phyloP scores from a whole-genome alignment of 2,888 invertebrate species.

The Cyrtodaria siliqua region DNA sequence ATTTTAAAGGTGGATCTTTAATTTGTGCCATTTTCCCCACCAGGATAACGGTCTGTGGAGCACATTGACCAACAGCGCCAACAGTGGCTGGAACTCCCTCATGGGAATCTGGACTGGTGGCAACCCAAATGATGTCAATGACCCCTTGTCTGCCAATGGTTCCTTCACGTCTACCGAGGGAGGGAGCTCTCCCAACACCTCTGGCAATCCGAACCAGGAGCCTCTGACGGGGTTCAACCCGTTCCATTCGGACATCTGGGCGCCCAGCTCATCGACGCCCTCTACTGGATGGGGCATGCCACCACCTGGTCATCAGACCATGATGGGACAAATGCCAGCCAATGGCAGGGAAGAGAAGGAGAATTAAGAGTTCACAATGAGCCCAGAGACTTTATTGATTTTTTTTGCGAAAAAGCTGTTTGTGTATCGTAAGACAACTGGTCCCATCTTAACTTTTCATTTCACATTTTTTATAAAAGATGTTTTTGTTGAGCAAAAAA shows the following conservation, averaged over 20 bases:
- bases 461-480: conserved; percentile 7
- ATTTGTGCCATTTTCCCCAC: not conserved
- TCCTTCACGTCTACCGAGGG: conserved; percentile 19
- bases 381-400: not conserved
- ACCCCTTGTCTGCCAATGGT: conserved; percentile 43
- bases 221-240: conserved; percentile 75
- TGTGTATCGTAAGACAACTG: conserved; percentile 40
- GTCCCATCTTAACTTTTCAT: conserved; percentile 28
- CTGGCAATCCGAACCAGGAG: conserved; percentile 44
- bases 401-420: not conserved
- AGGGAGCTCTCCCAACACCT: conserved; percentile 22
- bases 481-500: not conserved
- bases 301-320: conserved; percentile 14
- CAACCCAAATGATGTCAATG: conserved; percentile 25
- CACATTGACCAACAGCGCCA: conserved; percentile 78
- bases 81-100: conserved; percentile 78
- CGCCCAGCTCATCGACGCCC: conserved; percentile 70
- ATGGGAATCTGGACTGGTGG: conserved; percentile 76
- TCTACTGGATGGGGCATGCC: conserved; percentile 64
- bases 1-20: no score
- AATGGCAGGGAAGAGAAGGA: no score
- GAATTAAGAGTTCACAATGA: no score
- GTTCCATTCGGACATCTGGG: conserved; percentile 81
- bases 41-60: conserved; percentile 75
- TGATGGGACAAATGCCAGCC: no score